These are phyloP conservation scores for Propithecus perrieri DNA, from an alignment of 2,797 vertebrate genomes.

Conservation along the genomic window DNA sequence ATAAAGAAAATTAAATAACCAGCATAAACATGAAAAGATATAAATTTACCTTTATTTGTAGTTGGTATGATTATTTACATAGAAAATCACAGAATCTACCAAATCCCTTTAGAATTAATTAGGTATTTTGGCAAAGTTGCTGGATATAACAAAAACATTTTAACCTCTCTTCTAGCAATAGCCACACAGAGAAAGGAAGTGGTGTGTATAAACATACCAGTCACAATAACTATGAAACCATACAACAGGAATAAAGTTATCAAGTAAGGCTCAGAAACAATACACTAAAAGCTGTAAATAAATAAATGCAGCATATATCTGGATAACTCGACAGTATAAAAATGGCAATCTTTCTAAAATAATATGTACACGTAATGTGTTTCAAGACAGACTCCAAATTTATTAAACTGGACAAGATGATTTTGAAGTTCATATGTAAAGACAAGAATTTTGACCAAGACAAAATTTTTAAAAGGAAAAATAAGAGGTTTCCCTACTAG, in stretches of 20 bases:
- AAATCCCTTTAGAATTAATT: constrained; percentile 17
- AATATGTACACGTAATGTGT: background rate
- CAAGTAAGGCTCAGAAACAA: background rate
- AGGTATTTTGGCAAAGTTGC: background rate
- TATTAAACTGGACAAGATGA: background rate
- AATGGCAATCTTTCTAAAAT: background rate
- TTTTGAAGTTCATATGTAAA: constrained; percentile 22
- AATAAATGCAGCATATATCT: background rate
- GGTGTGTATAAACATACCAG: background rate
- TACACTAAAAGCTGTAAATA: background rate
- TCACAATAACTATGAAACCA: background rate
- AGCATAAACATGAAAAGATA: constrained; percentile 17
- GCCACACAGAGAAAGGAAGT: background rate
- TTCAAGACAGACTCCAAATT: background rate
- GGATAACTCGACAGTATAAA: background rate
- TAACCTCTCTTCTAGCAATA: background rate
- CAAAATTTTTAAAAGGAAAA: background rate
- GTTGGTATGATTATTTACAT: background rate
- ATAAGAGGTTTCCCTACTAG: background rate
- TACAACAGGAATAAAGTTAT: background rate
- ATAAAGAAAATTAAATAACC: background rate
- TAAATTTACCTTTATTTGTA: background rate
- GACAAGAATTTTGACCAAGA: background rate
- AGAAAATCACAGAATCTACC: background rate
- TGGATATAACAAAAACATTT: background rate